These are phyloP conservation scores for Xenentodon cancila DNA, from an alignment of 2,797 vertebrate species.

Conservation along the genomic window DNA sequence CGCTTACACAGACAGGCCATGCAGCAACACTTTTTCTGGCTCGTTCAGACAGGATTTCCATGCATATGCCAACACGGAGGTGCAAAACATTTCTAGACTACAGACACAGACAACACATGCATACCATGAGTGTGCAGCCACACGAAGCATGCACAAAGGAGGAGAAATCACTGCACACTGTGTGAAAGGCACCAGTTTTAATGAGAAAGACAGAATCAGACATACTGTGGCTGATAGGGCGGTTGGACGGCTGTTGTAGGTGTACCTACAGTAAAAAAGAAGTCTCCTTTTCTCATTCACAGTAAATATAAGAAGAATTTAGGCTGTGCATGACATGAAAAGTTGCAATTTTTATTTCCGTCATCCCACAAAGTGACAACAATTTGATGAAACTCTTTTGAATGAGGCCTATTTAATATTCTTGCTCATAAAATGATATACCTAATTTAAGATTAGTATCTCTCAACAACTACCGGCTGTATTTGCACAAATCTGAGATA, in stretches of 20 bases:
- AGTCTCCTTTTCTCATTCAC: constrained; percentile 61
- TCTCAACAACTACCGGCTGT: too few species aligned
- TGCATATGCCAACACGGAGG: constrained; percentile 32
- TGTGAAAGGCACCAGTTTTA: constrained; percentile 49
- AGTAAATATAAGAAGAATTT: constrained; percentile 33
- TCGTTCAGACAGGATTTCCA: constrained; percentile 15
- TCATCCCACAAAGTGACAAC: not conserved
- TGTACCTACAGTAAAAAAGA: constrained; percentile 71
- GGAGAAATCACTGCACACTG: constrained; percentile 44
- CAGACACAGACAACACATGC: constrained; percentile 15
- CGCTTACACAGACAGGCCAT: constrained; percentile 20
- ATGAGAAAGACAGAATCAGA: constrained; percentile 70
- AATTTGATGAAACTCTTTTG: too few species aligned
- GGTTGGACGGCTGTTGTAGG: constrained; percentile 75
- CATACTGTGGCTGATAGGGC: constrained; percentile 77
- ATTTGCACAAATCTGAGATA: too few species aligned
- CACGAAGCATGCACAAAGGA: constrained; percentile 40
- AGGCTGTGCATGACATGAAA: constrained; percentile 28
- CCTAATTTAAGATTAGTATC: too few species aligned
- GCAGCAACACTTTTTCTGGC: not conserved
- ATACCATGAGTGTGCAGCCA: not conserved
- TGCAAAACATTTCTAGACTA: not conserved
- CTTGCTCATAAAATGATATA: too few species aligned
- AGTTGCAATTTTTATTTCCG: constrained; percentile 5
- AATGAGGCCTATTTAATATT: too few species aligned